Evolutionary conservation across 2,797 vertebrate genomes (phyloP).

Genomic region (Acipenser transmontanus): DNA sequence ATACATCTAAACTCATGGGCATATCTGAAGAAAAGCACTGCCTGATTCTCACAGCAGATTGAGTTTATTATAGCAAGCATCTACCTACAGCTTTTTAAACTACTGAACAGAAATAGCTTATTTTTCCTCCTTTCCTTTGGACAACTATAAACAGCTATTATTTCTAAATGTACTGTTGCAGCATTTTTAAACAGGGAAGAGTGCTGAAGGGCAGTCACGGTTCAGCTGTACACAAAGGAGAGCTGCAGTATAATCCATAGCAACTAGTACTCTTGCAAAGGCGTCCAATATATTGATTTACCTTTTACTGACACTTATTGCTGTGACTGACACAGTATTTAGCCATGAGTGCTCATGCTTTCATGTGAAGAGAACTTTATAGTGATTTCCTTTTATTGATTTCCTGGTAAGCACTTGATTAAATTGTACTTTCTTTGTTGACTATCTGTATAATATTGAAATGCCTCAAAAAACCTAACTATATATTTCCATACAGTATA

Average conservation of each 20-base stretch:
- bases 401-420: background rate
- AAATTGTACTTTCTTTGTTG: background rate
- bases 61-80: too few species aligned
- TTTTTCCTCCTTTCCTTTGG: background rate
- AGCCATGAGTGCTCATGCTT: background rate
- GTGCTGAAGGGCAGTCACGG: background rate
- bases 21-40: too few species aligned
- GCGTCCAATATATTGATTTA: background rate
- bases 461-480: background rate
- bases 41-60: too few species aligned
- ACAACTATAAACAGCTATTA: background rate
- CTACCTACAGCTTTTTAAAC: too few species aligned
- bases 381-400: background rate
- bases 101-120: background rate
- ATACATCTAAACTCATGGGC: too few species aligned
- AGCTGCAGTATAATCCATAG: background rate
- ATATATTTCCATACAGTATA: background rate
- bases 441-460: background rate
- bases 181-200: background rate
- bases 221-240: background rate
- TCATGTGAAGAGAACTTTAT: background rate
- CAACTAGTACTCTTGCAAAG: background rate
- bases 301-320: conserved; percentile 1
- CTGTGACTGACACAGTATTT: background rate
- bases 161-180: conserved; percentile 1